Conservation (phyloP, 2,797 vertebrate genomes). For the Menidia menidia region DNA sequence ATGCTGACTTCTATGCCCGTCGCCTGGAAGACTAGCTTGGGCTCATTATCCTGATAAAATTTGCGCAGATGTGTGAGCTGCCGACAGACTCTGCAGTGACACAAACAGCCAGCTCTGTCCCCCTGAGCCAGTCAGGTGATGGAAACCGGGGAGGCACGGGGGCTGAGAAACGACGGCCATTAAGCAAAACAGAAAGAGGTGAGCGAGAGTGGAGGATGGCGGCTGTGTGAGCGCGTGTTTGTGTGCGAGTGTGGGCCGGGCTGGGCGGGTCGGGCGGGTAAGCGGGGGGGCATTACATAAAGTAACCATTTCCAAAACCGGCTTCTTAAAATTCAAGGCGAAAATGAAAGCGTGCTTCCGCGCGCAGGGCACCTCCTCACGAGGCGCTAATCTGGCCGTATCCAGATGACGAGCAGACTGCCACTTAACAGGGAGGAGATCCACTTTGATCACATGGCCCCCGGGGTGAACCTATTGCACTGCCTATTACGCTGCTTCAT, state of each 20-base stretch:
- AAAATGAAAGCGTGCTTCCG: conserved; percentile 68
- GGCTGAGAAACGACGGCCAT: conserved; percentile 78
- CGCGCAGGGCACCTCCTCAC: conserved; percentile 47
- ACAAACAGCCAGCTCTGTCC: conserved; percentile 82
- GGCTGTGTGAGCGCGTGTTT: conserved; percentile 15
- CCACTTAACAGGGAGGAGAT: conserved; percentile 84
- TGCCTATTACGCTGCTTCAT: conserved; percentile 83
- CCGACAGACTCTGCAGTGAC: conserved; percentile 81
- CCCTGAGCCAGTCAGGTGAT: conserved; percentile 84
- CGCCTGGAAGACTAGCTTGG: conserved; percentile 68
- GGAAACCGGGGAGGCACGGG: conserved; percentile 76
- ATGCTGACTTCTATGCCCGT: conserved; percentile 60
- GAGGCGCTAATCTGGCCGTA: conserved; percentile 78
- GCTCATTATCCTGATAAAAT: conserved; percentile 86
- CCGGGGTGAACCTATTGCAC: conserved; percentile 75
- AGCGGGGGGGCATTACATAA: conserved; percentile 67
- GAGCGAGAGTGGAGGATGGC: conserved; percentile 47
- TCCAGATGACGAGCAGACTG: conserved; percentile 81
- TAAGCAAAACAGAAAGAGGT: conserved; percentile 72
- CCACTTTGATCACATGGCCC: conserved; percentile 84
- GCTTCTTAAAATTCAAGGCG: conserved; percentile 77
- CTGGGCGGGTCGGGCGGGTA: neutral
- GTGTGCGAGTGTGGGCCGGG: conserved; percentile 7
- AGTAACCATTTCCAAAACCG: conserved; percentile 76
- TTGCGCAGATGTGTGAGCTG: conserved; percentile 82